These are phyloP conservation scores for Phaethornis superciliosus DNA, from an alignment of 2,113 vertebrate species.

Conservation along the genomic window DNA sequence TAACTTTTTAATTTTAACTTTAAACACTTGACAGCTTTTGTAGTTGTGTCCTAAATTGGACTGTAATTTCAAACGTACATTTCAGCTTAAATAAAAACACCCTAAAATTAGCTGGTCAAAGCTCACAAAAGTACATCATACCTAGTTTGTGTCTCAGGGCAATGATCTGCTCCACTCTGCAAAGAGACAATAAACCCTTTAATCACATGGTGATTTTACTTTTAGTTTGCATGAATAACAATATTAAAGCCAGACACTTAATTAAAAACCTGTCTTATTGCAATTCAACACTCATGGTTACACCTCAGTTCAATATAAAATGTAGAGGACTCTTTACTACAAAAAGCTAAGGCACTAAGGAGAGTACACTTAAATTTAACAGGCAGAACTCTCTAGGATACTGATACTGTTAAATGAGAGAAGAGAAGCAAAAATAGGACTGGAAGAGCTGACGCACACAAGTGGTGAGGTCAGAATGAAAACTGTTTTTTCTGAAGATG, in stretches of 20 bases:
- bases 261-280: neutral
- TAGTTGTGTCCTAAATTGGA: neutral
- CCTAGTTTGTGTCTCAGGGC: neutral
- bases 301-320: neutral
- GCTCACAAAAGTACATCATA: neutral
- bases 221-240: neutral
- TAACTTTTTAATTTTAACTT: neutral
- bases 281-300: neutral
- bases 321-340: neutral
- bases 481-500: slow-evolving; percentile 60
- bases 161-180: neutral
- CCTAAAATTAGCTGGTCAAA: neutral
- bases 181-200: neutral
- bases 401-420: slow-evolving; percentile 59
- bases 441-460: slow-evolving; percentile 51
- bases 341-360: neutral
- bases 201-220: neutral
- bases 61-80: neutral
- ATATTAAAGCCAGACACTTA: neutral
- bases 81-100: neutral
- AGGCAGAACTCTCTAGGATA: slow-evolving; percentile 59
- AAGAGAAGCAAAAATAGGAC: slow-evolving; percentile 60
- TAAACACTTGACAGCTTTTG: neutral
- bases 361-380: slow-evolving; percentile 25
- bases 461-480: slow-evolving; percentile 66